phyloP scores from a whole-genome alignment of 1,140 invertebrate species.

The Camponotus floridanus region DNA sequence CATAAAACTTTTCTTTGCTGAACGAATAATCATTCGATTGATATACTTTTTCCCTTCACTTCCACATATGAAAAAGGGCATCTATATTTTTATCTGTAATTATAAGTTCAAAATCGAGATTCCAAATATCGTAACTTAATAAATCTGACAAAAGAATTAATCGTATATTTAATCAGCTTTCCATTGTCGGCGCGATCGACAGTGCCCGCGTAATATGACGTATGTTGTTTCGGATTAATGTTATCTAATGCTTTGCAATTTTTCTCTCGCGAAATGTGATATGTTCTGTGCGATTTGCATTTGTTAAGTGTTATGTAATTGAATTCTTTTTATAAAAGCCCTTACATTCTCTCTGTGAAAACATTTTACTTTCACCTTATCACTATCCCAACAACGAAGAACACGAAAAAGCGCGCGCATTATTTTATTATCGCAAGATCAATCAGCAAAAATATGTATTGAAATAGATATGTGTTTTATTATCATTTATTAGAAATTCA shows the following conservation, averaged over 20 bases:
- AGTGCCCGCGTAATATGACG: constrained; percentile 16
- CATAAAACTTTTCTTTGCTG: constrained; percentile 67
- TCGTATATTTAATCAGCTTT: constrained; percentile 39
- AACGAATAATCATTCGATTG: constrained; percentile 55
- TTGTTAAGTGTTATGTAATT: constrained; percentile 60
- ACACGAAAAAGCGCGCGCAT: neutral
- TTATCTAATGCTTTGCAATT: constrained; percentile 47
- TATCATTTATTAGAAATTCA: neutral
- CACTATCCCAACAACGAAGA: constrained; percentile 5
- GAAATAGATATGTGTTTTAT: constrained; percentile 21
- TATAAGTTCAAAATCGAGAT: constrained; percentile 17
- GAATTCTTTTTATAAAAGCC: constrained; percentile 56
- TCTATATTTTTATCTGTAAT: constrained; percentile 48
- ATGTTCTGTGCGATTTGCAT: constrained; percentile 50
- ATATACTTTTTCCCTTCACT: constrained; percentile 23
- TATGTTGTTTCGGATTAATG: constrained; percentile 52
- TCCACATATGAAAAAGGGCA: constrained; percentile 19
- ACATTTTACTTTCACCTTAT: constrained; percentile 60
- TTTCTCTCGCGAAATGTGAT: constrained; percentile 27
- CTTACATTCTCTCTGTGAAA: constrained; percentile 68
- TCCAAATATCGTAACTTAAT: constrained; percentile 20
- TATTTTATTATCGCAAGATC: neutral
- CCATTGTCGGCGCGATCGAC: constrained; percentile 36
- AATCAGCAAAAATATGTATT: neutral
- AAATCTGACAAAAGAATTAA: neutral